Conservation (phyloP, 2,888 invertebrate genomes). For the Sthenelais limicola region DNA sequence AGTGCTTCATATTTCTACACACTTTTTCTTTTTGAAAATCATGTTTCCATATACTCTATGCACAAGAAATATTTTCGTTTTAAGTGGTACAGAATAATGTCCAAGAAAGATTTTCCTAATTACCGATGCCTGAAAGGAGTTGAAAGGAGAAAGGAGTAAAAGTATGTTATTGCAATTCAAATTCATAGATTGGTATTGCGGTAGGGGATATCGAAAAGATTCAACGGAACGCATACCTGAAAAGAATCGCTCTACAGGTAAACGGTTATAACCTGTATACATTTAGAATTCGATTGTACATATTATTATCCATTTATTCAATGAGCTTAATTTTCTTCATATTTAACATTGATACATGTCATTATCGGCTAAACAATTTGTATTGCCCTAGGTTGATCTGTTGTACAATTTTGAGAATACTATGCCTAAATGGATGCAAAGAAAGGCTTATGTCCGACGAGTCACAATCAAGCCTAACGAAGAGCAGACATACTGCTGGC, state of each 20-base stretch:
- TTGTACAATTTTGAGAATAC: slow-evolving; percentile 55
- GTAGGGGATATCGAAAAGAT: slow-evolving; percentile 68
- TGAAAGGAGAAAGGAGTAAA: no score
- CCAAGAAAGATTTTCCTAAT: no score
- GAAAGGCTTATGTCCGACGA: slow-evolving; percentile 46
- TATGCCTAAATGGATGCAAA: slow-evolving; percentile 54
- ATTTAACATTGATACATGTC: no score
- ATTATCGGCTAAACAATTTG: no score
- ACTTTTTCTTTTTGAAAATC: no score
- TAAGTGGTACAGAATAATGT: no score
- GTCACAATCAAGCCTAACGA: slow-evolving; percentile 54
- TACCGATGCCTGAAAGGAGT: no score
- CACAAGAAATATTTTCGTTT: no score
- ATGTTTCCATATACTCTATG: no score
- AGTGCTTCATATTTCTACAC: no score
- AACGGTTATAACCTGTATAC: not conserved
- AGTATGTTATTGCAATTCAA: no score
- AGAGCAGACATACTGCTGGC: slow-evolving; percentile 36
- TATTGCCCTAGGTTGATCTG: slow-evolving; percentile 51
- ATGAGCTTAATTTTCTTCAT: no score
- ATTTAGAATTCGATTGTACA: not conserved
- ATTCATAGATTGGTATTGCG: slow-evolving; percentile 64
- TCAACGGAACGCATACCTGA: slow-evolving; percentile 64
- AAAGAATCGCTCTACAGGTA: slow-evolving; percentile 63
- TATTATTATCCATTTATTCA: not conserved